phyloP scores from a whole-genome alignment of 2,113 vertebrate species.

The Etheostoma cragini region DNA sequence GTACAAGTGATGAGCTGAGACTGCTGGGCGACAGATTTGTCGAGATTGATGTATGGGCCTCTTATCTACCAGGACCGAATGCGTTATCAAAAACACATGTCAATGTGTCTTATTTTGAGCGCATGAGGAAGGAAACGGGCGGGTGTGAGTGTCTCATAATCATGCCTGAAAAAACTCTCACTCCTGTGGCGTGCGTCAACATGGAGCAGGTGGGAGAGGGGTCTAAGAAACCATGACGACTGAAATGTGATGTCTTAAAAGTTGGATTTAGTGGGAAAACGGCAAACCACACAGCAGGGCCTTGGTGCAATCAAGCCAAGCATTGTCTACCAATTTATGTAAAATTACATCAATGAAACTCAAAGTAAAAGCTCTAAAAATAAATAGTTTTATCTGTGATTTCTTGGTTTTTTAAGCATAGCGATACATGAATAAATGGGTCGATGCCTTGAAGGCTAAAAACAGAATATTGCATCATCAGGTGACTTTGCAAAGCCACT shows the following conservation, averaged over 20 bases:
- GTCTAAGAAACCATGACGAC: constrained; percentile 47
- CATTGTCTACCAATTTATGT: constrained; percentile 37
- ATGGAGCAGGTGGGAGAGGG: constrained; percentile 43
- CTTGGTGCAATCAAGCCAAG: constrained; percentile 19
- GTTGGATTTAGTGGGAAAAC: constrained; percentile 47
- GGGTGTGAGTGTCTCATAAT: constrained; percentile 55
- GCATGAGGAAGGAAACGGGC: constrained; percentile 54
- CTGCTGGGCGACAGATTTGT: constrained; percentile 59
- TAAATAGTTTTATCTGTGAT: constrained; percentile 37
- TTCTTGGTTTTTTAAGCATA: constrained; percentile 20
- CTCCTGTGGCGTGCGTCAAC: constrained; percentile 36
- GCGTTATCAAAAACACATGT: constrained; percentile 72
- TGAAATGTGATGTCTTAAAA: constrained; percentile 44
- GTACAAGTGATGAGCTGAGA: constrained; percentile 60
- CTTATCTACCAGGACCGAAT: constrained; percentile 58
- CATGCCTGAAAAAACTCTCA: constrained; percentile 42
- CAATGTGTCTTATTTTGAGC: constrained; percentile 65
- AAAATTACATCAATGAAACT: constrained; percentile 42
- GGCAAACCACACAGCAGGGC: constrained; percentile 46
- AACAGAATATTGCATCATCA: constrained; percentile 68
- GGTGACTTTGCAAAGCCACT: constrained; percentile 71
- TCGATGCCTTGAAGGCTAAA: constrained; percentile 57
- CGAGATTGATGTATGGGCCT: constrained; percentile 65
- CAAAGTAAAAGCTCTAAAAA: constrained; percentile 36
- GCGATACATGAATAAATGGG: constrained; percentile 35